Evolutionary conservation across 2,113 vertebrate species (phyloP), one percentile per base, ranked within the genome.

Genomic region (Nycticebus coucang): DNA sequence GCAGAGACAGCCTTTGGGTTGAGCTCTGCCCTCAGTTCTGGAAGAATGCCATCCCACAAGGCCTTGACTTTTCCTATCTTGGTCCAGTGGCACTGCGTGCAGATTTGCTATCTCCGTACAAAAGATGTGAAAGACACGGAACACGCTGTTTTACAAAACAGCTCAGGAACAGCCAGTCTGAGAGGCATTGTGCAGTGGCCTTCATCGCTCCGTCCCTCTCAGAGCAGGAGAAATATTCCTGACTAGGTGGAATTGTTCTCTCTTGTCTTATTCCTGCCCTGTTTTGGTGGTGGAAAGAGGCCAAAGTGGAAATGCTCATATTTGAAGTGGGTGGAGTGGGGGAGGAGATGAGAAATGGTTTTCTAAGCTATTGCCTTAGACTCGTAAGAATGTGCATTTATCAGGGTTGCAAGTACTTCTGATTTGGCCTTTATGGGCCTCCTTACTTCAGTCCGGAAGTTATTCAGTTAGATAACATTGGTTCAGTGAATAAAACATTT

Each of bases 81-180:
- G 24, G 94, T 71, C 74, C 81, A 89, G 5, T 78, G 94, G 45
- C 87, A 90, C n/a, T 95, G 50, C 92, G 81, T 50, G 84, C 24
- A 37, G 26, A 68, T 87, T 59, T 96, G 94, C 84, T 97, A 68
- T 97, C 98, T 98, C 74, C 41, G 89, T 83, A 78, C 30, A 41
- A 37, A 45, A 95, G 94, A 93, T 18, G 85, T 30, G 11, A 91
- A 94, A 97, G 95, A 95, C 91, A 9, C 22, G 93, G 89, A 78
- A 72, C 13, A 0, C 66, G 68, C 66, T 60, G 89, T 95, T 92
- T 97, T 83, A 28, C 69, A 83, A 75, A 85, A 92, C 68, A 68
- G 19, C 45, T 64, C 80, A 18, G 11, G 71, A 64, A 68, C 93
- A 55, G 30, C 68, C 37, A 5, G 4, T 41, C 69, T 35, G 89